A percentile compares a stretch with the other conserved stretches of the same genome.
Conservation (phyloP, 1,140 invertebrate species). For the Caenorhabditis tropicalis region DNA sequence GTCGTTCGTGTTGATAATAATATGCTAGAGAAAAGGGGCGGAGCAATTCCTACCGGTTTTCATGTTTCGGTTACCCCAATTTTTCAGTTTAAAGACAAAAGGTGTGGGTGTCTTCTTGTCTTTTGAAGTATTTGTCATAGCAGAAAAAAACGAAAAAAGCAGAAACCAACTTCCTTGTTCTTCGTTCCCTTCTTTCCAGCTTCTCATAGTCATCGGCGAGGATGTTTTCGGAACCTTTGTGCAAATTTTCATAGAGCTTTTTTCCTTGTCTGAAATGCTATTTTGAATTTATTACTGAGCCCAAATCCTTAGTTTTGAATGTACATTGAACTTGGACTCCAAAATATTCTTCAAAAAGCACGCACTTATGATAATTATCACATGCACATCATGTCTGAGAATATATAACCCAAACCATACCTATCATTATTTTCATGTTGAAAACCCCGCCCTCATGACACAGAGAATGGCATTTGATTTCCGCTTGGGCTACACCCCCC, state of each 20-base stretch:
- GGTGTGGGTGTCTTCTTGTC: background rate
- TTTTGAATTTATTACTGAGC: too few species aligned
- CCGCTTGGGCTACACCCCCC: background rate
- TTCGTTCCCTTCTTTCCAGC: background rate
- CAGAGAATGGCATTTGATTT: slow-evolving; percentile 2
- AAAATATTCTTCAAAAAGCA: background rate
- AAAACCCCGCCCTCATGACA: background rate
- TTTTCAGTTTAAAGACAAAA: slow-evolving; percentile 6
- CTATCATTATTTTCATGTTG: background rate
- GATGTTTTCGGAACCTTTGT: slow-evolving; percentile 18
- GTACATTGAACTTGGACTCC: too few species aligned
- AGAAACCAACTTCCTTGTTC: slow-evolving; percentile 11
- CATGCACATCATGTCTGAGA: background rate
- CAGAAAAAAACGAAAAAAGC: background rate
- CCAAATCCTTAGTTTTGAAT: too few species aligned
- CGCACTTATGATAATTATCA: background rate
- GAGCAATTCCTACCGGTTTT: background rate
- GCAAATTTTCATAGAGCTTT: background rate
- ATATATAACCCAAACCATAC: background rate
- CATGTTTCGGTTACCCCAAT: background rate
- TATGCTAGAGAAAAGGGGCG: background rate
- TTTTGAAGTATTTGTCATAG: slow-evolving; percentile 11
- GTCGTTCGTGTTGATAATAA: background rate
- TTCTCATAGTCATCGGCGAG: background rate
- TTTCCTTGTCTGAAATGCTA: background rate